These are phyloP conservation scores for Cyrtonyx montezumae DNA, from an alignment of 2,113 vertebrate species.

Conservation along the genomic window DNA sequence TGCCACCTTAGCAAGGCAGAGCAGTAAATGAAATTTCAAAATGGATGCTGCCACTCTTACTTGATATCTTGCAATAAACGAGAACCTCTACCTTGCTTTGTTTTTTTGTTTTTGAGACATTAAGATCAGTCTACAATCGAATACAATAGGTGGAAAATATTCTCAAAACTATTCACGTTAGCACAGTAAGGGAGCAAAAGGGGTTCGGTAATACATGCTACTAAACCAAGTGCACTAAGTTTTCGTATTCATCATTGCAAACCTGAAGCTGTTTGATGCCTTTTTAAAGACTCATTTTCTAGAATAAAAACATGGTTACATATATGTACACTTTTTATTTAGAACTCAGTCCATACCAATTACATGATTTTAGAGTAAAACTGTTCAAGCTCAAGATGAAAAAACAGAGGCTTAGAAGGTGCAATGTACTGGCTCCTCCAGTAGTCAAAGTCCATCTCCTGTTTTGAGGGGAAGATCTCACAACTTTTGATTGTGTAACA, in stretches of 20 bases:
- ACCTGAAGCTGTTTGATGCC: neutral
- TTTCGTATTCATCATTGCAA: neutral
- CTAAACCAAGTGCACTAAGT: too few species aligned
- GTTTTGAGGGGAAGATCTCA: neutral
- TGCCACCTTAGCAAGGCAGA: neutral
- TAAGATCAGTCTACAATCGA: neutral
- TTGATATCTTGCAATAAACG: neutral
- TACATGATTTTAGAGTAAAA: neutral
- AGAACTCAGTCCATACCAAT: neutral
- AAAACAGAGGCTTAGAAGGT: neutral
- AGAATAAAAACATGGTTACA: neutral
- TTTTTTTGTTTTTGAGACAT: neutral
- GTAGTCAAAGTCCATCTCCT: neutral
- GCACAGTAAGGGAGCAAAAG: neutral
- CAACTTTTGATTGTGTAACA: neutral
- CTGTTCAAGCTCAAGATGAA: neutral
- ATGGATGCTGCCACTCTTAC: neutral
- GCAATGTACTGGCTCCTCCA: neutral
- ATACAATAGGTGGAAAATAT: neutral
- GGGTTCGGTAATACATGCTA: neutral
- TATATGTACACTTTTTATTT: neutral
- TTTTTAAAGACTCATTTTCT: neutral
- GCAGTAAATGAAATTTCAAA: conserved; percentile 44
- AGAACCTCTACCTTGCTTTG: neutral
- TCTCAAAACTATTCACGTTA: neutral